phyloP scores from a whole-genome alignment of 2,797 vertebrate species.

The Rhabdomys pumilio region DNA sequence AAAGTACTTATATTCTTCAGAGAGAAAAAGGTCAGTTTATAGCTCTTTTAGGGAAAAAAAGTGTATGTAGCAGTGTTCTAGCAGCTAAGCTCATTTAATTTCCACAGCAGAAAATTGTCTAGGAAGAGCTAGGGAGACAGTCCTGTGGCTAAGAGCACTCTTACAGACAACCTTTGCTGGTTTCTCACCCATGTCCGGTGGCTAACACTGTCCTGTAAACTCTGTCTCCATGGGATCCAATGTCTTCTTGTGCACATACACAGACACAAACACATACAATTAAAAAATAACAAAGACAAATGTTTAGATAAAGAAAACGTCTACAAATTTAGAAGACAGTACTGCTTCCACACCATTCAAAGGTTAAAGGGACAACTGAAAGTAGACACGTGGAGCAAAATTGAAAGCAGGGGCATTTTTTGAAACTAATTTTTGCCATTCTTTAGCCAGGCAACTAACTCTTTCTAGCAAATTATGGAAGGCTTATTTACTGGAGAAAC shows the following conservation, averaged over 20 bases:
- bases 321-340: conserved; percentile 36
- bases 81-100: not conserved
- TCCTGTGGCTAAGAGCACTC: not conserved
- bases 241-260: not conserved
- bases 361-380: not conserved
- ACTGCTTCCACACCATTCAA: conserved; percentile 50
- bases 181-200: not conserved
- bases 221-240: not conserved
- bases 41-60: not conserved
- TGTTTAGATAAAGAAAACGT: not conserved
- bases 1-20: not conserved
- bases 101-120: not conserved
- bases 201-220: not conserved
- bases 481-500: not conserved
- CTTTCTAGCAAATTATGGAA: not conserved
- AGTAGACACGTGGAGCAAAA: conserved; percentile 3
- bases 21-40: not conserved
- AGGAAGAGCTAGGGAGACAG: not conserved
- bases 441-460: not conserved
- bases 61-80: not conserved
- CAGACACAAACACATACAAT: not conserved
- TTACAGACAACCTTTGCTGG: not conserved
- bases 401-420: not conserved
- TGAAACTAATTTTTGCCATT: not conserved
- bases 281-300: not conserved